These are phyloP conservation scores for Picus viridis DNA, from an alignment of 2,797 vertebrate genomes.

Conservation along the genomic window DNA sequence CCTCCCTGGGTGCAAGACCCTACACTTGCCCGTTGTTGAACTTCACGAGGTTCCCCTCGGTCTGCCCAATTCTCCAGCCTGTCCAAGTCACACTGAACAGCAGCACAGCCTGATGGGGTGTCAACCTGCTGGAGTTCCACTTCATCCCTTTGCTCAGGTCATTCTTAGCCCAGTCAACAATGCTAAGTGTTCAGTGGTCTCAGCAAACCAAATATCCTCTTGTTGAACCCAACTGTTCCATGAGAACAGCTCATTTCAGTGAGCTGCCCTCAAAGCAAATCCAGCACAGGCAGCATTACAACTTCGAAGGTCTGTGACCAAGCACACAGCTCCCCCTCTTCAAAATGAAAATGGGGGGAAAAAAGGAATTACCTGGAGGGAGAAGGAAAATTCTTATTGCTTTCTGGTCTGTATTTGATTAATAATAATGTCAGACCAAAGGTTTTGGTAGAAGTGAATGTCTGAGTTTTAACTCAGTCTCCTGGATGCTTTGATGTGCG, in stretches of 20 bases:
- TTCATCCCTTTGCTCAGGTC: too few species aligned
- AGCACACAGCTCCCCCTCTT: not conserved
- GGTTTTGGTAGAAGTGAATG: not conserved
- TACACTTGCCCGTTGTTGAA: too few species aligned
- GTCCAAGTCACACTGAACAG: too few species aligned
- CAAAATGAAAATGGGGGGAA: not conserved
- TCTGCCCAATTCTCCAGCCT: too few species aligned
- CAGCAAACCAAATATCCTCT: not conserved
- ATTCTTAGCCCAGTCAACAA: not conserved
- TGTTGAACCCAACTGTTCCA: not conserved
- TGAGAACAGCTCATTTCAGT: not conserved
- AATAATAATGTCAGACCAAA: not conserved
- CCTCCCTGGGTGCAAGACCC: too few species aligned
- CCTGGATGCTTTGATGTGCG: rapidly evolving
- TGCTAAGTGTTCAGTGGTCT: not conserved
- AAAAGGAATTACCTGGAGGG: not conserved
- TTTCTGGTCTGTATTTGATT: not conserved
- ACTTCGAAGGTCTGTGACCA: not conserved
- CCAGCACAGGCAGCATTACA: not conserved
- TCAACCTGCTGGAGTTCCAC: too few species aligned
- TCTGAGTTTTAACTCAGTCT: not conserved
- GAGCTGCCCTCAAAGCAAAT: not conserved
- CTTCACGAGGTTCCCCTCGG: too few species aligned
- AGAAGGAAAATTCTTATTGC: not conserved
- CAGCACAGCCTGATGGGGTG: too few species aligned